A percentile compares a stretch with the other conserved stretches of the same genome.
Evolutionary conservation across 1,140 invertebrate genomes (phyloP).

Genomic region (Scylla paramamosain): DNA sequence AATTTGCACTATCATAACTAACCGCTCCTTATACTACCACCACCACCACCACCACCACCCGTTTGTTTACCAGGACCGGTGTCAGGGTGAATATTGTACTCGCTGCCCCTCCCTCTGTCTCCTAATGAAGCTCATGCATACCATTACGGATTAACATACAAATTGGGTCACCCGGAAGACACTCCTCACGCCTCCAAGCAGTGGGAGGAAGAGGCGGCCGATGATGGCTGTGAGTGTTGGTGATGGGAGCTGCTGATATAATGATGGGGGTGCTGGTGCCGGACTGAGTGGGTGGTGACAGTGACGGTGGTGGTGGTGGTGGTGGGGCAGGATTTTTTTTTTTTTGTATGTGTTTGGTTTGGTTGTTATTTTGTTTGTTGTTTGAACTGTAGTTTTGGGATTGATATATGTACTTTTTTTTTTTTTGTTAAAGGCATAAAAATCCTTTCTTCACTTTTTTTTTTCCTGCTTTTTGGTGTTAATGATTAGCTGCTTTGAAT

Average conservation of each 20-base stretch:
- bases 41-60: not conserved
- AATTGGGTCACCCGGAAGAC: not conserved
- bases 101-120: not conserved
- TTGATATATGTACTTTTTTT: no score
- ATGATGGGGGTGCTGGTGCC: not conserved
- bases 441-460: no score
- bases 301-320: not conserved
- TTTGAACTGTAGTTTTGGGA: no score
- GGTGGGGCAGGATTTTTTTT: not conserved
- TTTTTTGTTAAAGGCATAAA: no score
- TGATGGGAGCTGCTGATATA: not conserved
- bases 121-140: conserved; percentile 45
- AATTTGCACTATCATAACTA: not conserved
- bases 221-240: conserved; percentile 38
- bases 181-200: conserved; percentile 22
- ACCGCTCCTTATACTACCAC: not conserved
- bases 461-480: no score
- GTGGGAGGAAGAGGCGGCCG: not conserved
- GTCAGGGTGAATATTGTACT: conserved; percentile 41
- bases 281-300: not conserved
- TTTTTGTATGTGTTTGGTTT: no score
- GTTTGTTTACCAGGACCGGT: not conserved
- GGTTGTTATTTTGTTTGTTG: no score
- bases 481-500: no score
- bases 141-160: conserved; percentile 46